Evolutionary conservation across 2,888 invertebrate genomes (phyloP).

Genomic region (Drosophila meridiana): DNA sequence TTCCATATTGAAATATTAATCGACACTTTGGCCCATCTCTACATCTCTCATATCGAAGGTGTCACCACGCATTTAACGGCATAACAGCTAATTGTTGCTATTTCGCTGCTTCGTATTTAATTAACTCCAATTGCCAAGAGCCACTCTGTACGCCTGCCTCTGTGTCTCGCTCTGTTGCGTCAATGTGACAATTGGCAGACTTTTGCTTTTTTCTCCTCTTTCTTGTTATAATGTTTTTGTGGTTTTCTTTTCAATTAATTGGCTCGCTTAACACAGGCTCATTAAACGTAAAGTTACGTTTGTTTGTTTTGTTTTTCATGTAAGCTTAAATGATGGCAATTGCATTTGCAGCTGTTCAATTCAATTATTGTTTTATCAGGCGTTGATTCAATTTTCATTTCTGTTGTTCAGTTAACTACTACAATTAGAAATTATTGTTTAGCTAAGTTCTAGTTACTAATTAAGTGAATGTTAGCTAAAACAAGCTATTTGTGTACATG

Average conservation of each 20-base stretch:
- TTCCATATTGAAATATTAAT: background rate
- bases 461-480: background rate
- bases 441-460: background rate
- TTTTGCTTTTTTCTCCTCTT: conserved; percentile 40
- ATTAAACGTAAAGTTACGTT: conserved; percentile 46
- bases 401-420: background rate
- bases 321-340: conserved; percentile 25
- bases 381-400: conserved; percentile 36
- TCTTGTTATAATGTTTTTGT: conserved; percentile 28
- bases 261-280: conserved; percentile 46
- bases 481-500: background rate
- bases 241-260: conserved; percentile 59
- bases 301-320: conserved; percentile 34
- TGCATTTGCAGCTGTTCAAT: conserved; percentile 52
- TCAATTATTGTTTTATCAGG: conserved; percentile 34
- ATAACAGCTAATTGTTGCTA: conserved; percentile 59
- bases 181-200: conserved; percentile 73
- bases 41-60: conserved; percentile 47
- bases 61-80: conserved; percentile 60
- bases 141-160: conserved; percentile 4
- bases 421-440: background rate
- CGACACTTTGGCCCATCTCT: background rate
- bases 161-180: conserved; percentile 53
- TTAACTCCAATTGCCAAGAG: conserved; percentile 70
- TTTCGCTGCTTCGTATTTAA: conserved; percentile 62